phyloP scores from a whole-genome alignment of 1,140 invertebrate species.

The Arctopsyche grandis region DNA sequence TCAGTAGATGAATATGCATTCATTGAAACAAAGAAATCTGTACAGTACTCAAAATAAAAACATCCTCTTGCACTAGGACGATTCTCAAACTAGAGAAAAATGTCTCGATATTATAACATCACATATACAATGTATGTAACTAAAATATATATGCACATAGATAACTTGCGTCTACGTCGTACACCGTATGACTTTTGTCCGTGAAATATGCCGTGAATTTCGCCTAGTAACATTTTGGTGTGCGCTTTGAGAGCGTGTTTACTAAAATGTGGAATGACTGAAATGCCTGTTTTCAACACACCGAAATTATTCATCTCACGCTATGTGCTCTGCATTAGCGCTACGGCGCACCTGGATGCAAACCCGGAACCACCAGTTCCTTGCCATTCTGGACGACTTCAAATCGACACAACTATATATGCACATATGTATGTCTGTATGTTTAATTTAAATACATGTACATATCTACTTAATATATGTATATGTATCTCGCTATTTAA shows the following conservation, averaged over 20 bases:
- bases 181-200: background rate
- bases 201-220: background rate
- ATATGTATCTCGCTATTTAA: no score
- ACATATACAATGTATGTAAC: no score
- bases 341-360: background rate
- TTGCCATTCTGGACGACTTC: background rate
- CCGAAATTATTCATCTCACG: slow-evolving; percentile 32
- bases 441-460: background rate
- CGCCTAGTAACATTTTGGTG: background rate
- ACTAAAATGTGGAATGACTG: slow-evolving; percentile 7
- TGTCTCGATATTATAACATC: no score
- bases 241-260: slow-evolving; percentile 4
- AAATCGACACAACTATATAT: background rate
- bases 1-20: no score
- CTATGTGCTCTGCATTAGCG: slow-evolving; percentile 28
- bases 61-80: no score
- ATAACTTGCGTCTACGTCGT: background rate
- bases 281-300: slow-evolving; percentile 13
- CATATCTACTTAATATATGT: background rate
- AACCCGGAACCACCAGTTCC: background rate
- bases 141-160: no score
- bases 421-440: background rate
- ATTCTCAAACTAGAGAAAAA: no score
- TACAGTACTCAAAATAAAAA: no score
- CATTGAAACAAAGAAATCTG: no score